Conservation (phyloP, 2,113 vertebrate genomes). For the Hystrix cristata region DNA sequence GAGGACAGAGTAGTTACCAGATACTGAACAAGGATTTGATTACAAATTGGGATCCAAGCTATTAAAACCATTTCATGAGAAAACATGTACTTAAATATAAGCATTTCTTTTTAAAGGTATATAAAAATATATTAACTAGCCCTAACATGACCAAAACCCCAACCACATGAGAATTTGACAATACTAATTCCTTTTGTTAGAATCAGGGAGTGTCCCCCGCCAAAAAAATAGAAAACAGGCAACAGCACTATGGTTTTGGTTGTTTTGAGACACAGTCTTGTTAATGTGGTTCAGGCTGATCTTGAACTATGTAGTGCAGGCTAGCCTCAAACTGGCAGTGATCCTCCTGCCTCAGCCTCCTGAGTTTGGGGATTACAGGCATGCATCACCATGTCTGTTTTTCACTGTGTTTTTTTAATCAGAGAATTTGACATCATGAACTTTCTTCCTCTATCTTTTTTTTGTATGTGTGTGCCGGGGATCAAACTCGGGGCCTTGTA, state of each 20-base stretch:
- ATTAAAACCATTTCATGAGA: conserved; percentile 61
- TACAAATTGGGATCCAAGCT: conserved; percentile 3
- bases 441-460: background rate
- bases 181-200: background rate
- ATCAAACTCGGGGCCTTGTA: too few species aligned
- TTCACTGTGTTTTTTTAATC: background rate
- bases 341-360: background rate
- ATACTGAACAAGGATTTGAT: conserved; percentile 53
- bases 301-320: background rate
- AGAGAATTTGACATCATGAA: conserved; percentile 15
- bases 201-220: background rate
- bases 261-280: background rate
- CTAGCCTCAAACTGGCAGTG: background rate
- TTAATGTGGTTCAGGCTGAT: background rate
- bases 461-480: too few species aligned
- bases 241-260: background rate
- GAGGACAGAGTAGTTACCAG: conserved; percentile 34
- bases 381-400: background rate
- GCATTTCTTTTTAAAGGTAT: conserved; percentile 44
- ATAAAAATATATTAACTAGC: conserved; percentile 53
- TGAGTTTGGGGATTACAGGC: background rate
- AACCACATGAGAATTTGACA: background rate
- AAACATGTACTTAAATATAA: conserved; percentile 49
- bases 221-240: conserved; percentile 34
- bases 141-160: conserved; percentile 60